Percentiles rank a stretch among this genome's conserved stretches.
These are phyloP conservation scores for Tribolium freemani DNA, from an alignment of 2,888 invertebrate species.

Conservation along the genomic window DNA sequence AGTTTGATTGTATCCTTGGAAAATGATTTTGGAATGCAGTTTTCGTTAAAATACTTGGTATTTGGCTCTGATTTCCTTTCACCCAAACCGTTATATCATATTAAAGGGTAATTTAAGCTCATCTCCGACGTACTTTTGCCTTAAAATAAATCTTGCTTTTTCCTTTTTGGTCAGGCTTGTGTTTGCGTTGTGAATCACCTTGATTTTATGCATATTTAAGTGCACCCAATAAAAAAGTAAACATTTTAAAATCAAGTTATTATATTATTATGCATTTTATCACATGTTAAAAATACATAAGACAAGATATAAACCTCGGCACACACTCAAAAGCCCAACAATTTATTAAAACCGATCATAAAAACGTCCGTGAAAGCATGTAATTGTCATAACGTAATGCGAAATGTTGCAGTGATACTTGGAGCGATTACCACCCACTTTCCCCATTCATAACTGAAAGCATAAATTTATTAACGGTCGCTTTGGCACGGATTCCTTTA, in stretches of 20 bases:
- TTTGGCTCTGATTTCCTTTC: too few species aligned
- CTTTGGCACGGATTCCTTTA: slow-evolving; percentile 21
- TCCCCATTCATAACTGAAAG: slow-evolving; percentile 29
- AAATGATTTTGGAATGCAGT: too few species aligned
- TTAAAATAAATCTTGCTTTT: background rate
- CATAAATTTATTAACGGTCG: slow-evolving; percentile 24
- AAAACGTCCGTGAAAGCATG: slow-evolving; percentile 3
- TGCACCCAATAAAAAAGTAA: background rate
- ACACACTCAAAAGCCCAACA: background rate
- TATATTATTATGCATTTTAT: background rate
- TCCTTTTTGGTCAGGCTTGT: background rate
- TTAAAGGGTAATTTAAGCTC: too few species aligned
- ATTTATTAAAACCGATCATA: background rate
- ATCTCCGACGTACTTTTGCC: too few species aligned
- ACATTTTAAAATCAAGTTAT: background rate
- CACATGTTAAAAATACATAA: background rate
- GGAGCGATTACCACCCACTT: slow-evolving; percentile 33
- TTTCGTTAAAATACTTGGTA: too few species aligned
- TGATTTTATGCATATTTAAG: background rate
- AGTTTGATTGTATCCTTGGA: too few species aligned
- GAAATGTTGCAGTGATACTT: slow-evolving; percentile 19
- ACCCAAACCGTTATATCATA: too few species aligned
- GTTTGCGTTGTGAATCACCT: background rate
- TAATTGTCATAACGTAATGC: slow-evolving; percentile 20
- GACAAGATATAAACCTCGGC: background rate